Base-by-base conservation (phyloP, 2,888 invertebrate genomes). In the Tillus elongatus region DNA sequence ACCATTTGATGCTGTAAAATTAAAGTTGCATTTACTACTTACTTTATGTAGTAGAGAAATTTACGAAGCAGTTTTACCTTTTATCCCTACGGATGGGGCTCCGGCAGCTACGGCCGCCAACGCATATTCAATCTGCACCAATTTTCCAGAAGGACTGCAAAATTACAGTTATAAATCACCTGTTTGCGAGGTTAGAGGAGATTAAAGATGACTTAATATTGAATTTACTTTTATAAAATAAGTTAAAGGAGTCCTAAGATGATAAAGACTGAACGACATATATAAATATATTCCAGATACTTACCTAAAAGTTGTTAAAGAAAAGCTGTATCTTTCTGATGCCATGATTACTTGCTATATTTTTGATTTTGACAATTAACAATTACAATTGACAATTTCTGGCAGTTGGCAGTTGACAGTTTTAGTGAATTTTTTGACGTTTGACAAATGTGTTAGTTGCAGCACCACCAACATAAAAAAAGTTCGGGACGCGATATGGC, bases 81-180 rank as follows among this genome's bases (percentile, higher is more conserved):
- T 93, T 40, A 99, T 96, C 27, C 97, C 98, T 47, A 99, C 97
- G 40, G 97, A 95, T 2, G 97, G 95, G 2, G 97, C 96, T 42
- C 98, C 98, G 44, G 95, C 92, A 41, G 93, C 90, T 14, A 98
- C 98, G 15, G 98, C 98, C 37, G 96, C 95, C 65, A 98, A 73
- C 2, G 98, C 98, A 85, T 98, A 98, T 73, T 99, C 98, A 54
- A 99, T 95, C 71, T 98, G 98, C 37, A 99, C 97, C 55, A 98
- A 73, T 71, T 99, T 99, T 49, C 98, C 98, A 13, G 97, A 97
- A 11, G 98, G 98, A 64, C 97, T 98, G 15, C 71, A 71, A 59
- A 48, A 9, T 19, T 8, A 19, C 24, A 6, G n/a, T 11, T 8
- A 57, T 39, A 29, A 45, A 47, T 40, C 42, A 42, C 13, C 35